These are phyloP conservation scores for Cheiracanthium punctorium DNA, from an alignment of 2,888 invertebrate genomes.

Conservation along the genomic window DNA sequence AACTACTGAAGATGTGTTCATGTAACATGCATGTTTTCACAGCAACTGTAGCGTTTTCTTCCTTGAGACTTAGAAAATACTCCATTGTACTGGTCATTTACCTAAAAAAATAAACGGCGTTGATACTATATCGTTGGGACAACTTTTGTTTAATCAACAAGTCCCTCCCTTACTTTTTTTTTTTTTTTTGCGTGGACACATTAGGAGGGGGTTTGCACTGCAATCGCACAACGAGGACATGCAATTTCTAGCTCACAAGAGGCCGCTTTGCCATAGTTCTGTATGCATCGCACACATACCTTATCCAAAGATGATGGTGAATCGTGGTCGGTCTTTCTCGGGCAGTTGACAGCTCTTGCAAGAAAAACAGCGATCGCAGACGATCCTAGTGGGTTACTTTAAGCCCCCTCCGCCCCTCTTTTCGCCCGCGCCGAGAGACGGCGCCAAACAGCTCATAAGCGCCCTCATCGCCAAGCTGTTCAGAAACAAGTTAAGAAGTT, in stretches of 20 bases:
- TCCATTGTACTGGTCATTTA: too few species aligned
- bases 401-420: not conserved
- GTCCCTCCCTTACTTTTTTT: too few species aligned
- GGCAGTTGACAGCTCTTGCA: constrained; percentile 12
- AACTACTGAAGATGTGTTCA: too few species aligned
- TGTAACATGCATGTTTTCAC: too few species aligned
- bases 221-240: too few species aligned
- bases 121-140: too few species aligned
- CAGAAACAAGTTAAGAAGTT: not conserved
- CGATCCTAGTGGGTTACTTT: not conserved
- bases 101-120: too few species aligned
- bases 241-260: not conserved
- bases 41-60: too few species aligned
- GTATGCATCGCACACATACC: constrained; percentile 10
- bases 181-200: too few species aligned
- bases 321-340: constrained; percentile 26
- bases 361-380: constrained; percentile 33
- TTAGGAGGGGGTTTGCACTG: too few species aligned
- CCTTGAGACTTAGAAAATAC: too few species aligned
- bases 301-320: constrained; percentile 29
- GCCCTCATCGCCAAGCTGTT: not conserved
- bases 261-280: not conserved
- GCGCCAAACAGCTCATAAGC: not conserved
- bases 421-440: not conserved
- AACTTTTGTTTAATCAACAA: too few species aligned